Evolutionary conservation across 1,140 invertebrate species (phyloP).

Genomic region (Reticulitermes speratus): DNA sequence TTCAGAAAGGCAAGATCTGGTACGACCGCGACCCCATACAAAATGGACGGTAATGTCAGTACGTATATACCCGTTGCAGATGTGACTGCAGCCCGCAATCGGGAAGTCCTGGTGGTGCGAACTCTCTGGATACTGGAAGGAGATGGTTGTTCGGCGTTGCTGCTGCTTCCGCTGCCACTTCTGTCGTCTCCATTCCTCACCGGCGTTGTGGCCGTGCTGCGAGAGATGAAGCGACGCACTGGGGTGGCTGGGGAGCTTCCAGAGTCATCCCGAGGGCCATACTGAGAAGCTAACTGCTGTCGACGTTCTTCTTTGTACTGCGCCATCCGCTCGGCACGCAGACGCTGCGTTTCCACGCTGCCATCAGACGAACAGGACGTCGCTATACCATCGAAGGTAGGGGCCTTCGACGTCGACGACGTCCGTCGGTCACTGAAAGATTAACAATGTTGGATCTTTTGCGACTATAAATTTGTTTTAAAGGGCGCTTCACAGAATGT

Average conservation of each 20-base stretch:
- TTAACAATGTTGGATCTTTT: background rate
- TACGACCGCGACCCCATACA: too few relatives aligned
- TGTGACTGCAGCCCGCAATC: slow-evolving; percentile 38
- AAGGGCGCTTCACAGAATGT: too few relatives aligned
- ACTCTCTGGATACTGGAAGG: slow-evolving; percentile 26
- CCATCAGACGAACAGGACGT: background rate
- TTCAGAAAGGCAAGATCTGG: too few relatives aligned
- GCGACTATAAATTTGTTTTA: too few relatives aligned
- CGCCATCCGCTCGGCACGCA: slow-evolving; percentile 58
- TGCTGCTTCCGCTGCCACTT: slow-evolving; percentile 11
- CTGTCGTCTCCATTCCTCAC: background rate
- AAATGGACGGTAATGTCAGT: too few relatives aligned
- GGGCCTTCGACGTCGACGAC: background rate
- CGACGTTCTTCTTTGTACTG: slow-evolving; percentile 66
- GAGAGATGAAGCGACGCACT: background rate
- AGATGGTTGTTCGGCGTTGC: background rate
- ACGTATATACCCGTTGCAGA: background rate
- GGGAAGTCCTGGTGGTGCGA: slow-evolving; percentile 38
- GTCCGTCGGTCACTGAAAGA: background rate
- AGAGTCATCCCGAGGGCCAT: slow-evolving; percentile 32
- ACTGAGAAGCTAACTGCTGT: slow-evolving; percentile 56
- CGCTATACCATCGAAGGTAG: background rate
- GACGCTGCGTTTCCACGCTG: slow-evolving; percentile 19
- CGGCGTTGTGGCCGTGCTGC: background rate
- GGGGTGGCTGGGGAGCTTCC: background rate